Conservation (phyloP, 1,140 invertebrate species). For the Bombus impatiens region DNA sequence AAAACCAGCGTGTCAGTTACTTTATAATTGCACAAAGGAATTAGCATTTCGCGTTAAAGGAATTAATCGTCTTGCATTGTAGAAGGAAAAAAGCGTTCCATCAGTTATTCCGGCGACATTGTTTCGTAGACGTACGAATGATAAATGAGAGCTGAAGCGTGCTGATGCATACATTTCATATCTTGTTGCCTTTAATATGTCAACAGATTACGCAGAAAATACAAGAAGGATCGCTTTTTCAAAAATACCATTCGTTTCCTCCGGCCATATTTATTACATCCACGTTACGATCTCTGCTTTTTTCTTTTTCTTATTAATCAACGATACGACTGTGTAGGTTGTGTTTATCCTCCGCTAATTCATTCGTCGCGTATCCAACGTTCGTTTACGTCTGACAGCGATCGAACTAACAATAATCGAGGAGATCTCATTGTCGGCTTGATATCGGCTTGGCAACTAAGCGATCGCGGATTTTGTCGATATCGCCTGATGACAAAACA, state of each 20-base stretch:
- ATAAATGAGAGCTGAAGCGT: neutral
- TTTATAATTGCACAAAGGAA: neutral
- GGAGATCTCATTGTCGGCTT: too few species aligned
- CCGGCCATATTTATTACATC: too few species aligned
- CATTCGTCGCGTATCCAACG: too few species aligned
- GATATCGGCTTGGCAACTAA: too few species aligned
- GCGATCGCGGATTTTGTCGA: too few species aligned
- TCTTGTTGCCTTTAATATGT: neutral
- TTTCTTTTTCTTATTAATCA: too few species aligned
- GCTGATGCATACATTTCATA: slow-evolving; percentile 10
- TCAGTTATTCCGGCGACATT: slow-evolving; percentile 2
- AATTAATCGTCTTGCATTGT: slow-evolving; percentile 4
- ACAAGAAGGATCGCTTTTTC: neutral
- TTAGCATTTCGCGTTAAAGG: neutral
- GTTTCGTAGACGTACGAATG: neutral
- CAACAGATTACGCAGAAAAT: slow-evolving; percentile 1
- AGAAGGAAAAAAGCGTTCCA: neutral
- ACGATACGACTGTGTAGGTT: too few species aligned
- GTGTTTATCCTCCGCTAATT: too few species aligned
- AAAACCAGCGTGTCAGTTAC: neutral
- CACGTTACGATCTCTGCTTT: too few species aligned
- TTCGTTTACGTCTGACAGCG: too few species aligned
- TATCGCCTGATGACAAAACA: too few species aligned
- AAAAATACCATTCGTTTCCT: neutral
- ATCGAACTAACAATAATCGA: too few species aligned